A percentile compares a stretch with the other conserved stretches of the same genome.
Evolutionary conservation across 2,888 invertebrate species (phyloP).

Genomic region (Teleogryllus oceanicus): DNA sequence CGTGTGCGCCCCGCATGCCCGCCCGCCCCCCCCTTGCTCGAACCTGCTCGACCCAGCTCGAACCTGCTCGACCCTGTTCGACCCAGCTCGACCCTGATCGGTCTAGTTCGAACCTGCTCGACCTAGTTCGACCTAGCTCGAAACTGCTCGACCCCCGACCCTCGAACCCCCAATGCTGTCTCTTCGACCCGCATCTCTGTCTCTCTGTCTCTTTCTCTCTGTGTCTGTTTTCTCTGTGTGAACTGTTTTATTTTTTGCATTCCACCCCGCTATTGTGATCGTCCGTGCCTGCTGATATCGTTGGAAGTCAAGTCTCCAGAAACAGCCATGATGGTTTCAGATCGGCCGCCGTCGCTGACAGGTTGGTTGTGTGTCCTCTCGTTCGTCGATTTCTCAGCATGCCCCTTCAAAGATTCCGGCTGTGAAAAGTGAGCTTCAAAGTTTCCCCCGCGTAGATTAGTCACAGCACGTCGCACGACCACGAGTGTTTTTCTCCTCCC

Average conservation of each 20-base stretch:
- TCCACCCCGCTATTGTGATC: not conserved
- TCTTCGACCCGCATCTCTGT: not conserved
- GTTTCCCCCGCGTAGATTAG: not conserved
- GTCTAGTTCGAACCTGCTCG: not conserved
- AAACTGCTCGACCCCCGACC: too few species aligned
- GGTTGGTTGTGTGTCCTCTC: slow-evolving; percentile 1
- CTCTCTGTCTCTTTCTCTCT: not conserved
- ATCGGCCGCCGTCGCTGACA: not conserved
- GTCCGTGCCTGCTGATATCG: not conserved
- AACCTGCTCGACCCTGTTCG: not conserved
- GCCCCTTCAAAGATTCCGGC: not conserved
- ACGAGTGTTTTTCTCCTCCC: not conserved
- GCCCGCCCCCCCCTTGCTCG: slow-evolving; percentile 95
- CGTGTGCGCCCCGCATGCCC: slow-evolving; percentile 95
- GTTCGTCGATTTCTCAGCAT: not conserved
- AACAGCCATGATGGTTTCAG: not conserved
- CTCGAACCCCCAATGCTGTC: too few species aligned
- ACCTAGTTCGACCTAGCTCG: too few species aligned
- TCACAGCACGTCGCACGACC: not conserved
- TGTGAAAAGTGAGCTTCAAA: not conserved
- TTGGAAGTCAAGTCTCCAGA: not conserved
- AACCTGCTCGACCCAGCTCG: slow-evolving; percentile 62
- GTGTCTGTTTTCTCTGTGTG: not conserved
- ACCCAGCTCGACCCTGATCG: too few species aligned
- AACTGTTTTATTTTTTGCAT: not conserved